Percentiles rank a stretch among this genome's conserved stretches.
Conservation (phyloP, 2,888 invertebrate species). For the Clitarchus hookeri region DNA sequence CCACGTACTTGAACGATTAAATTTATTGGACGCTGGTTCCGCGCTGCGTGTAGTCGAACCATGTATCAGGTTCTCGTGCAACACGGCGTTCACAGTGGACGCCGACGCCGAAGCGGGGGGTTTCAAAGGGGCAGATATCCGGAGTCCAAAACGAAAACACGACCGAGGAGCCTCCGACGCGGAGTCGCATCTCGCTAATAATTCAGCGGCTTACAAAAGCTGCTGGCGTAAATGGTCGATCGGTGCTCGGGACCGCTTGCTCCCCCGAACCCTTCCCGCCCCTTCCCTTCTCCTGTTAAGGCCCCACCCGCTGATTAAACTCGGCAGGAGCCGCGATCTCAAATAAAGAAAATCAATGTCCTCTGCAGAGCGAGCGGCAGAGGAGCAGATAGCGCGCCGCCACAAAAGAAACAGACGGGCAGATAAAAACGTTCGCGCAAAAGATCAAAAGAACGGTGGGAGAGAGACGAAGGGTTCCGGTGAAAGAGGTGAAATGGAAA, state of each 20-base stretch:
- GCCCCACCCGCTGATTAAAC: neutral
- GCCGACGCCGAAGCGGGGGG: too few species aligned
- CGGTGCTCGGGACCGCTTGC: neutral
- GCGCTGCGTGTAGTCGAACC: too few species aligned
- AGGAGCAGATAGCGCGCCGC: neutral
- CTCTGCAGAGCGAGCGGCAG: neutral
- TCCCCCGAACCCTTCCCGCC: neutral
- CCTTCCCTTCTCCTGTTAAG: neutral
- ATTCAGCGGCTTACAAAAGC: neutral
- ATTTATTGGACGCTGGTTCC: too few species aligned
- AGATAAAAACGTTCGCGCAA: constrained; percentile 14
- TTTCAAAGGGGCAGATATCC: too few species aligned
- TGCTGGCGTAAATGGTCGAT: neutral
- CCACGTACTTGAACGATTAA: too few species aligned
- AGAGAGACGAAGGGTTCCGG: neutral
- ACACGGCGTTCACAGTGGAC: too few species aligned
- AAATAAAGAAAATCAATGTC: constrained; percentile 25
- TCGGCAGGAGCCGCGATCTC: constrained; percentile 17
- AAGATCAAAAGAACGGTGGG: neutral
- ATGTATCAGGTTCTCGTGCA: too few species aligned
- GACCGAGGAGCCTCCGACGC: neutral
- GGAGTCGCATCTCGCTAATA: neutral
- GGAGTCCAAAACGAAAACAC: too few species aligned
- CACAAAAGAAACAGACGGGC: constrained; percentile 8
- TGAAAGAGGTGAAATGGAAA: constrained; percentile 3